Percentiles rank a stretch among this genome's conserved stretches.
These are phyloP conservation scores for Drosophila helvetica DNA, from an alignment of 2,888 invertebrate species.

Conservation along the genomic window DNA sequence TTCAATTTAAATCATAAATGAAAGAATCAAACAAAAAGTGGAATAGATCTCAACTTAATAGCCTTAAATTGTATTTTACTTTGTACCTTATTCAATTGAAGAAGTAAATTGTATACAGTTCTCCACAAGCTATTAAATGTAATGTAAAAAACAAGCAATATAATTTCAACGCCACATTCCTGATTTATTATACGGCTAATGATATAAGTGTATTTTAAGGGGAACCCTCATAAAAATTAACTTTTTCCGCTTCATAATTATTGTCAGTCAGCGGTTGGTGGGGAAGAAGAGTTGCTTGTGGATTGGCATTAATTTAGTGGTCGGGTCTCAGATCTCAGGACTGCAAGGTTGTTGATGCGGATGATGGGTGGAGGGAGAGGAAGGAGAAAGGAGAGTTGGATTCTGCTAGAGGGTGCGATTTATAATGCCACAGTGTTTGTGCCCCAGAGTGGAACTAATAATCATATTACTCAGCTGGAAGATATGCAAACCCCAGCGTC, in stretches of 20 bases:
- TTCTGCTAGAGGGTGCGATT: slow-evolving; percentile 34
- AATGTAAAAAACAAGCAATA: neutral
- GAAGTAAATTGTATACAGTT: neutral
- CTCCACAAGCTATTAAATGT: neutral
- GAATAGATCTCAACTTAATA: neutral
- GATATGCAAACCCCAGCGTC: slow-evolving; percentile 37
- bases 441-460: slow-evolving; percentile 56
- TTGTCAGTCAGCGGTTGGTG: neutral
- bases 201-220: neutral
- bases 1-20: neutral
- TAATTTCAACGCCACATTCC: neutral
- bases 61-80: neutral
- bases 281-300: slow-evolving; percentile 18
- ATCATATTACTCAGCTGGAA: slow-evolving; percentile 57
- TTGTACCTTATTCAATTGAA: neutral
- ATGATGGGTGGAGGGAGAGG: neutral
- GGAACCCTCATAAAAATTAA: neutral
- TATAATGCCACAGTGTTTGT: slow-evolving; percentile 55
- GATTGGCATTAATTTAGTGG: slow-evolving; percentile 46
- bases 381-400: neutral
- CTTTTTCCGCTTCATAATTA: neutral
- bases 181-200: neutral
- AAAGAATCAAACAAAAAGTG: neutral
- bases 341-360: slow-evolving; percentile 10
- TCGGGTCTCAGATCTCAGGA: slow-evolving; percentile 19